phyloP scores from a whole-genome alignment of 1,140 invertebrate species.

The Cydia amplana region DNA sequence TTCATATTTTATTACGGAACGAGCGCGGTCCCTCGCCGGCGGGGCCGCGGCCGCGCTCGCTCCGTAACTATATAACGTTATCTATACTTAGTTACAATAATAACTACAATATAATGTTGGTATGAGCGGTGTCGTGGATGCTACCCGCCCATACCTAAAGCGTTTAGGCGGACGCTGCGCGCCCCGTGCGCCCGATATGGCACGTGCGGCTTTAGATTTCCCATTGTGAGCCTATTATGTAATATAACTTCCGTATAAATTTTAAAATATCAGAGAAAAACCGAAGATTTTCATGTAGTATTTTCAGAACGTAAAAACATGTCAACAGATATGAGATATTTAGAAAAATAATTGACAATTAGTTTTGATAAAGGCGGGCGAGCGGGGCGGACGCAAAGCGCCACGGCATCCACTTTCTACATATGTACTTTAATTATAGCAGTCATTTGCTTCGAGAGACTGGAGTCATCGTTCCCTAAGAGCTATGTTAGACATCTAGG shows the following conservation, averaged over 20 bases:
- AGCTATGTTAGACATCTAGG: slow-evolving; percentile 56
- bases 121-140: slow-evolving; percentile 79
- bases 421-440: slow-evolving; percentile 60
- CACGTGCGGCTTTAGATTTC: background rate
- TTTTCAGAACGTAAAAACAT: background rate
- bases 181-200: slow-evolving; percentile 57
- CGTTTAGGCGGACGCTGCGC: slow-evolving; percentile 71
- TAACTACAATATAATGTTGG: slow-evolving; percentile 78
- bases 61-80: slow-evolving; percentile 58
- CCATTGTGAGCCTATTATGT: background rate
- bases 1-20: slow-evolving; percentile 61
- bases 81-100: slow-evolving; percentile 72
- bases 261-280: background rate
- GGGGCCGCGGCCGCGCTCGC: slow-evolving; percentile 35
- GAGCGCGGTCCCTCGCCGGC: slow-evolving; percentile 44
- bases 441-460: slow-evolving; percentile 56
- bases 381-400: slow-evolving; percentile 64
- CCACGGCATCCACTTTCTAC: slow-evolving; percentile 75
- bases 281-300: background rate
- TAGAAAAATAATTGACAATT: slow-evolving; percentile 67
- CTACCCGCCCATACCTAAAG: slow-evolving; percentile 78
- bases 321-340: slow-evolving; percentile 2
- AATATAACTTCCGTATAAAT: background rate
- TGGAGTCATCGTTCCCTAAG: slow-evolving; percentile 53
- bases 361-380: slow-evolving; percentile 52